Conservation (phyloP, 1,140 invertebrate species). For the Heterodera carotae region DNA sequence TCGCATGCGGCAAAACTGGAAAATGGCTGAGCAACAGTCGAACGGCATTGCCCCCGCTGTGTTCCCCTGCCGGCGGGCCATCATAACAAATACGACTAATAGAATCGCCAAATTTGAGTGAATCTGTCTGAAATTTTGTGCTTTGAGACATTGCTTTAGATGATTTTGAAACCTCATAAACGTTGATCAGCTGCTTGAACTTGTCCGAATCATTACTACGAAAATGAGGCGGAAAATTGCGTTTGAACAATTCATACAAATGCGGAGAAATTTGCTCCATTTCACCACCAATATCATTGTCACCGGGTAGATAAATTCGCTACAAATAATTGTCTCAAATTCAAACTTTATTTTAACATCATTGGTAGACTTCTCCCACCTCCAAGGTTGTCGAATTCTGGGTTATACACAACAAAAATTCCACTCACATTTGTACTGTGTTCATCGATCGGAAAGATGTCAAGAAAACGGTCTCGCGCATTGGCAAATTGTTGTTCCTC, state of each 20-base stretch:
- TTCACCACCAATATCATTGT: slow-evolving; percentile 50
- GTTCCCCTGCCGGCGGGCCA: background rate
- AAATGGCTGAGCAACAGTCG: slow-evolving; percentile 46
- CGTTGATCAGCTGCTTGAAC: background rate
- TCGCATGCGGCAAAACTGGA: slow-evolving; percentile 33
- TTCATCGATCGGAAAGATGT: slow-evolving; percentile 38
- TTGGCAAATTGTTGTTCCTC: slow-evolving; percentile 36
- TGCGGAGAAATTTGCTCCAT: slow-evolving; percentile 43
- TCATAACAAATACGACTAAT: slow-evolving; percentile 3
- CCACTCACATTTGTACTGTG: slow-evolving; percentile 29
- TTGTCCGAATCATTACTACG: background rate
- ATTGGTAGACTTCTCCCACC: no score
- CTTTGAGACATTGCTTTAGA: no score
- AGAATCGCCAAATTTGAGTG: background rate
- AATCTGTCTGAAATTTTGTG: slow-evolving; percentile 29
- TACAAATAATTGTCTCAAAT: slow-evolving; percentile 36
- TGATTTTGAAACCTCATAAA: slow-evolving; percentile 1
- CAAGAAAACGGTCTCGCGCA: slow-evolving; percentile 32
- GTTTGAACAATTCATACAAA: slow-evolving; percentile 28
- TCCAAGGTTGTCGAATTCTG: no score
- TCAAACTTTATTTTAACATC: no score
- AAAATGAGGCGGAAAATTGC: slow-evolving; percentile 35
- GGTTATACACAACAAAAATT: no score
- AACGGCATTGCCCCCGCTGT: no score
- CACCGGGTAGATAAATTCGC: slow-evolving; percentile 47